phyloP scores from a whole-genome alignment of 2,113 vertebrate species.

The Periophthalmodon schlosseri region DNA sequence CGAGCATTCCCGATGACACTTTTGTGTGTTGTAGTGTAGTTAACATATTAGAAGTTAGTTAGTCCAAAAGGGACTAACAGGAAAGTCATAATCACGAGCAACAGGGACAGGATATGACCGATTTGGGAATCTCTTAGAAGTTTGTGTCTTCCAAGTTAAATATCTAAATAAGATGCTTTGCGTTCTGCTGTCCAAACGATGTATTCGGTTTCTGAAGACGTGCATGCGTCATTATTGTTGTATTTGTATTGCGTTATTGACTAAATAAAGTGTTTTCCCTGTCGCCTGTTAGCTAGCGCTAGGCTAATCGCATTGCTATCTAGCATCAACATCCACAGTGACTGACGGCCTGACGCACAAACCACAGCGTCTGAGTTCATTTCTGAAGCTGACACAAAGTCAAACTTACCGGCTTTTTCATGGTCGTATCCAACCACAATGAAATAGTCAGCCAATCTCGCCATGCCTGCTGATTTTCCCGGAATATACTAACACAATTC shows the following conservation, averaged over 20 bases:
- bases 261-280: slow-evolving; percentile 29
- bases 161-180: background rate
- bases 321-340: slow-evolving; percentile 66
- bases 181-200: background rate
- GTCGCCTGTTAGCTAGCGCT: slow-evolving; percentile 56
- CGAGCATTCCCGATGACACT: background rate
- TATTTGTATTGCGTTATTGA: slow-evolving; percentile 9
- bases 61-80: background rate
- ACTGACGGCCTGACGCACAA: slow-evolving; percentile 69
- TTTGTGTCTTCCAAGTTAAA: slow-evolving; percentile 45
- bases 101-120: slow-evolving; percentile 66
- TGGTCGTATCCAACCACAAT: slow-evolving; percentile 94
- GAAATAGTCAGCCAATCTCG: slow-evolving; percentile 94
- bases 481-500: slow-evolving; percentile 79
- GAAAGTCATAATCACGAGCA: slow-evolving; percentile 28
- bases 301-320: slow-evolving; percentile 60
- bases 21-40: background rate
- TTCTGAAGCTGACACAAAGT: slow-evolving; percentile 5
- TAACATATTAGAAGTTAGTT: background rate
- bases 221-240: background rate
- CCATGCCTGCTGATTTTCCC: slow-evolving; percentile 84
- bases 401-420: slow-evolving; percentile 89
- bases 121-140: slow-evolving; percentile 51
- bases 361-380: slow-evolving; percentile 33
- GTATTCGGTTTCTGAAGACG: background rate